Evolutionary conservation across 2,888 invertebrate species (phyloP).

Genomic region (Phengaris arion): DNA sequence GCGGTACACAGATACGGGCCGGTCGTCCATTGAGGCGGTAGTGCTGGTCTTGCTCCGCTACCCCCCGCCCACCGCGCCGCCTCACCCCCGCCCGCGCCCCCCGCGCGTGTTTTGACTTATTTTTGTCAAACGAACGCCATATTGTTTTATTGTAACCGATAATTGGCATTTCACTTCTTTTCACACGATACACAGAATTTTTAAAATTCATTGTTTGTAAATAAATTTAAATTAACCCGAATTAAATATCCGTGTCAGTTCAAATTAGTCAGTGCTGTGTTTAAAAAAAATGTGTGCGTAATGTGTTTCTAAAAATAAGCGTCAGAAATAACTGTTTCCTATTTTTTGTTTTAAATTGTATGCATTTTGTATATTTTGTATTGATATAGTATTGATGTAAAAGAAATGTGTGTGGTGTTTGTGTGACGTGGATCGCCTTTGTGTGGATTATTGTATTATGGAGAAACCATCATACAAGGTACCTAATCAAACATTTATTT

Average conservation of each 20-base stretch:
- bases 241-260: slow-evolving; percentile 23
- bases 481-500: slow-evolving; percentile 28
- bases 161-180: slow-evolving; percentile 38
- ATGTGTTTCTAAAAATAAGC: slow-evolving; percentile 38
- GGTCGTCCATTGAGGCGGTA: slow-evolving; percentile 61
- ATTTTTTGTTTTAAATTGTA: slow-evolving; percentile 50
- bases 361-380: slow-evolving; percentile 48
- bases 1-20: slow-evolving; percentile 61
- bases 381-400: slow-evolving; percentile 27
- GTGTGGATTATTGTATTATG: slow-evolving; percentile 61
- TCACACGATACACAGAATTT: slow-evolving; percentile 22
- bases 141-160: slow-evolving; percentile 54
- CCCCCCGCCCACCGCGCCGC: slow-evolving; percentile 54
- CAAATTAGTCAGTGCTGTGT: slow-evolving; percentile 36
- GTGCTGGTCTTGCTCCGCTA: slow-evolving; percentile 51
- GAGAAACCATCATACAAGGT: slow-evolving; percentile 73
- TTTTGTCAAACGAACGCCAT: slow-evolving; percentile 69
- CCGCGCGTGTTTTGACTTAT: slow-evolving; percentile 65
- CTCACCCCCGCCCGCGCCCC: slow-evolving; percentile 51
- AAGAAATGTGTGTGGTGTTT: slow-evolving; percentile 38
- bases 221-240: not conserved
- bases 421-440: slow-evolving; percentile 47
- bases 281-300: slow-evolving; percentile 49
- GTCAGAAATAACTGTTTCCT: slow-evolving; percentile 48
- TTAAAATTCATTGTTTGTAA: not conserved